Conservation (phyloP, 2,113 vertebrate species). For the Mirza zaza region DNA sequence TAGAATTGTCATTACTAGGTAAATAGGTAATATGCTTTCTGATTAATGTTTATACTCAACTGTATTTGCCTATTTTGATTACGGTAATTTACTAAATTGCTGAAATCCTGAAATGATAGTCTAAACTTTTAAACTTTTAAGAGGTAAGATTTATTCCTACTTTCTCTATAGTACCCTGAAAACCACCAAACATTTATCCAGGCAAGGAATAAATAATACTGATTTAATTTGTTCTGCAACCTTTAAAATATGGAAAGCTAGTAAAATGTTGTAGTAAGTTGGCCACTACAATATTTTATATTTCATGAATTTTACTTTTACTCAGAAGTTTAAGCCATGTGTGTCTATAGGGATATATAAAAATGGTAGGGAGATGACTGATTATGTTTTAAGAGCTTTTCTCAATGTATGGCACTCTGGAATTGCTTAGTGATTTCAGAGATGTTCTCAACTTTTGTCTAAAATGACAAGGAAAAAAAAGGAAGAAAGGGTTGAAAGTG, state of each 20-base stretch:
- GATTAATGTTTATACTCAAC: background rate
- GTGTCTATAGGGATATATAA: background rate
- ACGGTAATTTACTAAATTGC: background rate
- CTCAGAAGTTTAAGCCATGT: background rate
- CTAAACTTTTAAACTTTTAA: background rate
- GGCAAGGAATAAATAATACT: background rate
- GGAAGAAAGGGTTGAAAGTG: background rate
- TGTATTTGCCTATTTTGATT: background rate
- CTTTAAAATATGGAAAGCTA: background rate
- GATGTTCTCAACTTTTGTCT: background rate
- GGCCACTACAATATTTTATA: background rate
- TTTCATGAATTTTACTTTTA: conserved; percentile 14
- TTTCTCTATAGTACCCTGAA: background rate
- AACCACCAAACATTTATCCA: background rate
- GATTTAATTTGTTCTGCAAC: background rate
- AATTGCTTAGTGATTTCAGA: conserved; percentile 50
- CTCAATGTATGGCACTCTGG: background rate
- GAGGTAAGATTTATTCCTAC: background rate
- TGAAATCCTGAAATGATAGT: background rate
- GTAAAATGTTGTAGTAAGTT: background rate
- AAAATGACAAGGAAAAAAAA: background rate
- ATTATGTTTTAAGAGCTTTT: conserved; percentile 9
- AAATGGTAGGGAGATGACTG: background rate
- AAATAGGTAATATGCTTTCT: background rate
- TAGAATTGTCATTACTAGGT: background rate